These are phyloP conservation scores for Taenaris catops DNA, from an alignment of 2,888 invertebrate species.

Conservation along the genomic window DNA sequence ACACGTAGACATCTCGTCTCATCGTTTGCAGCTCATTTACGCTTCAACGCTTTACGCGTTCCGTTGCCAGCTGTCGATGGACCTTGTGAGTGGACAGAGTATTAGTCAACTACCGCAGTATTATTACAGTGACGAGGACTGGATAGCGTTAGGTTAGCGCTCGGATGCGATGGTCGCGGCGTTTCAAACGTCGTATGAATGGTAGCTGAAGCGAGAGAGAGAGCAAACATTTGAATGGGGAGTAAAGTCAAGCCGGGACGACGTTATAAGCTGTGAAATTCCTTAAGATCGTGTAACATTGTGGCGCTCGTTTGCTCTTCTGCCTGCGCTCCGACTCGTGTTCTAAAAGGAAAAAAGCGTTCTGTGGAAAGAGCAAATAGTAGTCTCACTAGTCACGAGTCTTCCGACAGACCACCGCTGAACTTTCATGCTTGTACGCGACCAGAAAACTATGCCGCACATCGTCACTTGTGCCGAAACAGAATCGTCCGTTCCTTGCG, in stretches of 20 bases:
- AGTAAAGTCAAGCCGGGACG: slow-evolving; percentile 55
- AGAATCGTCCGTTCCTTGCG: slow-evolving; percentile 23
- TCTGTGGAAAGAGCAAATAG: slow-evolving; percentile 71
- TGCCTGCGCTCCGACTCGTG: slow-evolving; percentile 66
- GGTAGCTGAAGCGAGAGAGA: slow-evolving; percentile 72
- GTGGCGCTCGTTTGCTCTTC: slow-evolving; percentile 73
- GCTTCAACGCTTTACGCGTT: slow-evolving; percentile 76
- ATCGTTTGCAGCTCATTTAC: slow-evolving; percentile 62
- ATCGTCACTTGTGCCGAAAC: slow-evolving; percentile 21
- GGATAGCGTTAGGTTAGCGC: slow-evolving; percentile 71
- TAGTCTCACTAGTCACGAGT: slow-evolving; percentile 69
- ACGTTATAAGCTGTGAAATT: slow-evolving; percentile 74
- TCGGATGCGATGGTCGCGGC: slow-evolving; percentile 64
- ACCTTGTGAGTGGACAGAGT: slow-evolving; percentile 76
- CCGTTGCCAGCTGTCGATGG: slow-evolving; percentile 74
- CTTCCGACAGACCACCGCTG: slow-evolving; percentile 70
- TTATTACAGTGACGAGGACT: slow-evolving; percentile 78
- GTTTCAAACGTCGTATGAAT: slow-evolving; percentile 66
- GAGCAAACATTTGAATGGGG: slow-evolving; percentile 72
- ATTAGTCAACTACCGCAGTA: slow-evolving; percentile 80
- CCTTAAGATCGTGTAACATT: slow-evolving; percentile 74
- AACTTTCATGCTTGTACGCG: slow-evolving; percentile 37
- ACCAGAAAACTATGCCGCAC: slow-evolving; percentile 25
- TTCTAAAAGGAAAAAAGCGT: slow-evolving; percentile 75
- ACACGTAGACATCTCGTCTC: slow-evolving; percentile 53